Evolutionary conservation across 1,140 invertebrate genomes (phyloP).

Genomic region (Drosophila kanapiae): DNA sequence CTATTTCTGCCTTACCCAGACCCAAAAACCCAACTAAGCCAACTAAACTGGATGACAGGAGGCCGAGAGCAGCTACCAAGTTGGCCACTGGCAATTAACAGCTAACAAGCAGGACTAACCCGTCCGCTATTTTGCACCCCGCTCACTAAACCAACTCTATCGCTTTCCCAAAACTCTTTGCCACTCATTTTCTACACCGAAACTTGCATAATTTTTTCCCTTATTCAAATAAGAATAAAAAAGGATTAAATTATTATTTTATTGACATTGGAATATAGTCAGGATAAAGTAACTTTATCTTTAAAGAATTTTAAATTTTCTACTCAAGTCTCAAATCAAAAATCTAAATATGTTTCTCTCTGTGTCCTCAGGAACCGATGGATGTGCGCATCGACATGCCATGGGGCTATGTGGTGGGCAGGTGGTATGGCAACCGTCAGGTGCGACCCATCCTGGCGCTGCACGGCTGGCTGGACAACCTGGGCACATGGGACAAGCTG

Average conservation of each 20-base stretch:
- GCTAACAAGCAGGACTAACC: constrained; percentile 39
- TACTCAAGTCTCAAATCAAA: neutral
- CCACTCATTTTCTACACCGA: neutral
- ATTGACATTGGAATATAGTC: neutral
- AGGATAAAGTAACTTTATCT: too few species aligned
- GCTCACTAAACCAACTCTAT: constrained; percentile 2
- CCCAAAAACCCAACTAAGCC: constrained; percentile 11
- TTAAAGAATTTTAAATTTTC: neutral
- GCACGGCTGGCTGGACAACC: constrained; percentile 93
- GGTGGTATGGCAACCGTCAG: constrained; percentile 89
- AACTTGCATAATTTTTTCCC: neutral
- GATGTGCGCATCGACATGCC: constrained; percentile 89
- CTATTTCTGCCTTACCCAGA: constrained; percentile 2
- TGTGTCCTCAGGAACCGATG: constrained; percentile 82
- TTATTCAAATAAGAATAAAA: neutral
- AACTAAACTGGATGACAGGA: constrained; percentile 20
- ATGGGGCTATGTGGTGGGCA: constrained; percentile 89
- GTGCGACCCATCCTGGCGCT: constrained; percentile 89
- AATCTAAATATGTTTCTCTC: neutral
- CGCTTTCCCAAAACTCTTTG: neutral
- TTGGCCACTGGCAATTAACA: constrained; percentile 46
- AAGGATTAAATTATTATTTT: neutral
- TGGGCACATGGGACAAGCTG: constrained; percentile 90
- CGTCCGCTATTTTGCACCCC: neutral
- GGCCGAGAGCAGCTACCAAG: constrained; percentile 22